A percentile compares a stretch with the other conserved stretches of the same genome.
phyloP scores from a whole-genome alignment of 2,888 invertebrate genomes.

The Rhyacophila evoluta region DNA sequence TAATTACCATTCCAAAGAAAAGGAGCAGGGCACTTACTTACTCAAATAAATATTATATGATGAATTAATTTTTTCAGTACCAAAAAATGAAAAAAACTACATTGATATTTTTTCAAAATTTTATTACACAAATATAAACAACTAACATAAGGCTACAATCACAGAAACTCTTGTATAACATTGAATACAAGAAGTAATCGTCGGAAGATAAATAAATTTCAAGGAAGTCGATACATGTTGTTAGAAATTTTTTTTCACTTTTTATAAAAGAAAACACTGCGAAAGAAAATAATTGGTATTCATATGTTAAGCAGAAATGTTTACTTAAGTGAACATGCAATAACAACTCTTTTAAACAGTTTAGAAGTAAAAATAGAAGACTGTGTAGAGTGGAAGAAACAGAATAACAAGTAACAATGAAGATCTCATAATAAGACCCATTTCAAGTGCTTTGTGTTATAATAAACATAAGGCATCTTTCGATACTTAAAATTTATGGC shows the following conservation, averaged over 20 bases:
- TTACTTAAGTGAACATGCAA: not conserved
- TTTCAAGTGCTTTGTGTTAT: not conserved
- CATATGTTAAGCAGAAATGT: no score
- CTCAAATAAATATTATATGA: no score
- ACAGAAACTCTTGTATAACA: not conserved
- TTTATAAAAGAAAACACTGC: not conserved
- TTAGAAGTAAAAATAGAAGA: not conserved
- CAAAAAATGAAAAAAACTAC: not conserved
- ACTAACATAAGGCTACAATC: not conserved
- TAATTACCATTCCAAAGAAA: no score
- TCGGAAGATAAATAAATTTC: not conserved
- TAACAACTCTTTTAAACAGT: not conserved
- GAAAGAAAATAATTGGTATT: not conserved
- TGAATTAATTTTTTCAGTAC: no score
- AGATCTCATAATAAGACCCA: not conserved
- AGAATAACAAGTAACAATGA: not conserved
- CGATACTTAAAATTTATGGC: not conserved
- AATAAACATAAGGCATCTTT: not conserved
- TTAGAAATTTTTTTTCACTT: no score
- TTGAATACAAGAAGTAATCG: not conserved
- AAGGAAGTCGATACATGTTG: not conserved
- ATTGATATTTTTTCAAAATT: not conserved
- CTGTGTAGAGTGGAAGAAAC: not conserved
- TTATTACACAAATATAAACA: not conserved
- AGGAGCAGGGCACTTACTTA: no score